Evolutionary conservation across 2,113 vertebrate species (phyloP), one percentile per base, ranked within the genome.

Genomic region (Semnornis frantzii): DNA sequence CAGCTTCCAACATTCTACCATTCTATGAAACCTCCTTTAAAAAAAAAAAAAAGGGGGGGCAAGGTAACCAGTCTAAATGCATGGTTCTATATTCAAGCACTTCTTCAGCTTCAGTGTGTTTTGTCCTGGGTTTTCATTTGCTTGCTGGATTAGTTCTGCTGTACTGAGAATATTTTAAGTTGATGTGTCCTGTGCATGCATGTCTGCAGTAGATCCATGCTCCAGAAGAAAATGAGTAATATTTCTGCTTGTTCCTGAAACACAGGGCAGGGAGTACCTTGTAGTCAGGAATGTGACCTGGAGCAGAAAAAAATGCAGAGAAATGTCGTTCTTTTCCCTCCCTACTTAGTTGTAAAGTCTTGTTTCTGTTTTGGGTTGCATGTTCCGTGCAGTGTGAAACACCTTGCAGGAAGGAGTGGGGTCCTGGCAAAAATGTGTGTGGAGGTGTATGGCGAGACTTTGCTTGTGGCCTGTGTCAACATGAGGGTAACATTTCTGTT

Each of bases 191-290:
- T 33, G 24, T 57, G 31, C 9, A 3, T 5, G 0, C 10, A 9
- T 71, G 48, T 73, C 50, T 85, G 78, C 59, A 62, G 81, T 44
- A 71, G 76, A 21, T 39, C 15, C 6, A 1, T 24, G 50, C 65
- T 78, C 21, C 55, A 69, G 42, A 68, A 34, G 31, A 46, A 69
- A 18, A 16, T 74, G 60, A 92, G 34, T 48, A 27, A 57, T 0
- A 0, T 64, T 69, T 33, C 57, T 66, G 24, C 55, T 77, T 60
- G 64, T 87, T 37, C 46, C 30, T 60, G 31, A 60, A 70, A 31
- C 0, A 0, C 46, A 42, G 86, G 58, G 37, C 57, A 70, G 21
- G 48, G 63, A 93, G 84, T 0, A 0, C 50, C 23, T 15, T 54
- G 73, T 48, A 54, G 21, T 30, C 62, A 27, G 60, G 54, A 63